These are phyloP conservation scores for Amblyopsis rosae DNA, from an alignment of 2,113 vertebrate species.

Conservation along the genomic window DNA sequence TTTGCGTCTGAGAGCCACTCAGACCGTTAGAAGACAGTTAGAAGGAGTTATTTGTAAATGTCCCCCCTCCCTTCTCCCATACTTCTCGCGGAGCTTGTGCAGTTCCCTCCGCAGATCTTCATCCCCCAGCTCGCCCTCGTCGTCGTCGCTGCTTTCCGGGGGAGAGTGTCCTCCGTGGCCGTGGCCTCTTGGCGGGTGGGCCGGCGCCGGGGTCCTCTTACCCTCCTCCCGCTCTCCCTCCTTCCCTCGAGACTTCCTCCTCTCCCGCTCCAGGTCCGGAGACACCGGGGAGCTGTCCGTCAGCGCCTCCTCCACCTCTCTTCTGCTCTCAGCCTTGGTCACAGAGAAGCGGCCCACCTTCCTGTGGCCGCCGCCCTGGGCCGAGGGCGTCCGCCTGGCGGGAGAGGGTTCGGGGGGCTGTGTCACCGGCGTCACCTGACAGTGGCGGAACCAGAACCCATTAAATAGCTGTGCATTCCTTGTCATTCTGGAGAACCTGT, in stretches of 20 bases:
- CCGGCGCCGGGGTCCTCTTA: conserved; percentile 58
- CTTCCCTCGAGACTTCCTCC: conserved; percentile 65
- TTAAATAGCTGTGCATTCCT: neutral
- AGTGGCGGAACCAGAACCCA: conserved; percentile 7
- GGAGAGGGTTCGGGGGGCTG: conserved; percentile 63
- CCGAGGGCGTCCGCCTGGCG: conserved; percentile 30
- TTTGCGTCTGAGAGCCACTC: neutral
- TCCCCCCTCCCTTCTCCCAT: conserved; percentile 43
- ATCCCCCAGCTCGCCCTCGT: conserved; percentile 86
- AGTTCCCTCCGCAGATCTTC: conserved; percentile 85
- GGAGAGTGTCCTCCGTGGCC: conserved; percentile 82
- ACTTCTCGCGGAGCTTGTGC: conserved; percentile 88
- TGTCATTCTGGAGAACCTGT: too few relatives aligned
- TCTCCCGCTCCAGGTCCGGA: conserved; percentile 66
- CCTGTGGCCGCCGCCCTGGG: conserved; percentile 56
- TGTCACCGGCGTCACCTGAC: conserved; percentile 82
- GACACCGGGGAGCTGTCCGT: conserved; percentile 72
- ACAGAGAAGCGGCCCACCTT: conserved; percentile 81
- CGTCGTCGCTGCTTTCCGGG: conserved; percentile 84
- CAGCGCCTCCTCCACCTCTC: conserved; percentile 45
- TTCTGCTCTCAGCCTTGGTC: conserved; percentile 64
- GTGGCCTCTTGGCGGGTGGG: conserved; percentile 48
- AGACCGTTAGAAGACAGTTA: too few relatives aligned
- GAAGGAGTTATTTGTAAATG: neutral
- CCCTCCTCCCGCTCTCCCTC: conserved; percentile 69